These are phyloP conservation scores for Scyliorhinus canicula DNA, from an alignment of 2,797 vertebrate species.

Conservation along the genomic window DNA sequence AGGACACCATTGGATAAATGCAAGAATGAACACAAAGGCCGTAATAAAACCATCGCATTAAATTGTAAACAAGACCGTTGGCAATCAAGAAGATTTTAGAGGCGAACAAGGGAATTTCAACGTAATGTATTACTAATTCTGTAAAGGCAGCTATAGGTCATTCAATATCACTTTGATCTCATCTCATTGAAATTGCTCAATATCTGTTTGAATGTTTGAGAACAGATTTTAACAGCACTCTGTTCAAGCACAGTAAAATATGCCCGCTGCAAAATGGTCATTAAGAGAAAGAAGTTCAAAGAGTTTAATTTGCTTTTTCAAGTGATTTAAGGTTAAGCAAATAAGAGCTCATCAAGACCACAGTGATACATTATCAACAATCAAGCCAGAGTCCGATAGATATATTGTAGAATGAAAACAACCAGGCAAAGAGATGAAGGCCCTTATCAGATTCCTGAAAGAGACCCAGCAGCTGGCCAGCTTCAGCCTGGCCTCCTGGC, in stretches of 20 bases:
- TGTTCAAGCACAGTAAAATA: slow-evolving; percentile 43
- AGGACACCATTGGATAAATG: background rate
- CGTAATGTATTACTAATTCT: background rate
- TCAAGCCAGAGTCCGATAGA: slow-evolving; percentile 46
- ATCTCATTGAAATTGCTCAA: slow-evolving; percentile 43
- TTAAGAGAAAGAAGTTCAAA: slow-evolving; percentile 50
- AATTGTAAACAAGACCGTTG: background rate
- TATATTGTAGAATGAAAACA: slow-evolving; percentile 47
- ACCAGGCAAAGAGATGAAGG: slow-evolving; percentile 45
- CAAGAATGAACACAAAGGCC: background rate
- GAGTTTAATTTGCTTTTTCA: slow-evolving; percentile 44
- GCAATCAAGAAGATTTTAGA: background rate
- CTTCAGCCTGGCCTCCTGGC: slow-evolving; percentile 42
- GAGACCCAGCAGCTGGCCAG: slow-evolving; percentile 42
- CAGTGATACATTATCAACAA: slow-evolving; percentile 50
- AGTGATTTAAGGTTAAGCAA: slow-evolving; percentile 54
- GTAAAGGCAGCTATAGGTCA: slow-evolving; percentile 43
- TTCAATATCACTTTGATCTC: slow-evolving; percentile 47
- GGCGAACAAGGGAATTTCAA: background rate
- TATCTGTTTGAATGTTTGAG: slow-evolving; percentile 49
- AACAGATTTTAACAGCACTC: slow-evolving; percentile 47
- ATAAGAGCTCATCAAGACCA: slow-evolving; percentile 48
- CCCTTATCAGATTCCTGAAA: slow-evolving; percentile 42
- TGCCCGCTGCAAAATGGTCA: background rate
- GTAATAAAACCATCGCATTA: background rate